Evolutionary conservation across 2,888 invertebrate genomes (phyloP).

Genomic region (Drosophila tanythrix): DNA sequence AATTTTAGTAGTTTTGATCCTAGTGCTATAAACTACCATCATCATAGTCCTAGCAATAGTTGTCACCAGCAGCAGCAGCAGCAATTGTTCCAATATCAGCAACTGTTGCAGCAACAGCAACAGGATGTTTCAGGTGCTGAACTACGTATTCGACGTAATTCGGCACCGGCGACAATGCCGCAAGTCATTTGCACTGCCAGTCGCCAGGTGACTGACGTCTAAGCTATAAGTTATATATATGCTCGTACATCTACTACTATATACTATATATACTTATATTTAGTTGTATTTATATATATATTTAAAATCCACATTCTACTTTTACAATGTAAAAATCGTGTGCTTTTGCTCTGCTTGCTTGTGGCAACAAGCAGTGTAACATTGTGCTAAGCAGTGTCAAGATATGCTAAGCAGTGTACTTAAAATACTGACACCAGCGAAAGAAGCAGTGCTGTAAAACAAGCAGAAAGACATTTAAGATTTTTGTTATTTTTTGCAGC

Average conservation of each 20-base stretch:
- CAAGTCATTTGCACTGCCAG: conserved; percentile 81
- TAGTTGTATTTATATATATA: conserved; percentile 20
- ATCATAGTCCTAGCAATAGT: conserved; percentile 72
- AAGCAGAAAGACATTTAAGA: neutral
- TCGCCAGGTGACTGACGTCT: conserved; percentile 85
- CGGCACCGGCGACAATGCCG: conserved; percentile 69
- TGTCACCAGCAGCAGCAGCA: conserved; percentile 48
- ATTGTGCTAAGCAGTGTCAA: conserved; percentile 24
- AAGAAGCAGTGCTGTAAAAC: conserved; percentile 10
- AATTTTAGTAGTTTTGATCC: conserved; percentile 66
- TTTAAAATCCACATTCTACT: conserved; percentile 46
- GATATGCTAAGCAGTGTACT: conserved; percentile 29
- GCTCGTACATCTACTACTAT: conserved; percentile 27
- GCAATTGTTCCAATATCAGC: conserved; percentile 29
- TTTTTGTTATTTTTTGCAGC: neutral
- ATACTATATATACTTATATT: conserved; percentile 20
- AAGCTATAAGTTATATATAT: conserved; percentile 69
- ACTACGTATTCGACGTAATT: conserved; percentile 66
- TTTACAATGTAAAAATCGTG: conserved; percentile 55
- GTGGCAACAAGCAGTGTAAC: conserved; percentile 26
- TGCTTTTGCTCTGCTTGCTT: conserved; percentile 40
- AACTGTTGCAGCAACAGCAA: conserved; percentile 37
- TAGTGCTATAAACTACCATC: conserved; percentile 65
- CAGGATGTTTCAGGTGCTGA: conserved; percentile 35
- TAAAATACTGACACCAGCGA: conserved; percentile 18